Percentiles rank a stretch among this genome's conserved stretches.
Conservation (phyloP, 2,113 vertebrate species). For the Lasiurus borealis region DNA sequence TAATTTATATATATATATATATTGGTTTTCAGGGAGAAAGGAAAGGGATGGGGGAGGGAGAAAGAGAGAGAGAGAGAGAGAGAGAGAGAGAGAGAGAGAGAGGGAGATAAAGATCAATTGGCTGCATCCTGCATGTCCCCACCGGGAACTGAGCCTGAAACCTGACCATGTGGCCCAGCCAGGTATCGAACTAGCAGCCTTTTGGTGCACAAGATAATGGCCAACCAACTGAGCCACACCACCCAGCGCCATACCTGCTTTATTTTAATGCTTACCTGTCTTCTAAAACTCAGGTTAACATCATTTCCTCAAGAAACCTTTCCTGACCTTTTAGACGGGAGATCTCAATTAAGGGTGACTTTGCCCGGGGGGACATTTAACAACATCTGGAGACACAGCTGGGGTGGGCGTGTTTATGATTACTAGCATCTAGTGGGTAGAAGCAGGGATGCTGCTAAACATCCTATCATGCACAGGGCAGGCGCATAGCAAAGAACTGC, state of each 20-base stretch:
- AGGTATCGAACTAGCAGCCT: background rate
- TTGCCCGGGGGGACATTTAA: background rate
- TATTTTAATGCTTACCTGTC: background rate
- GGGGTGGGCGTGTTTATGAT: too few relatives aligned
- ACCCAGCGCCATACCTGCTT: background rate
- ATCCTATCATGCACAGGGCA: background rate
- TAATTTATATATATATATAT: background rate
- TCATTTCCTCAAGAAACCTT: background rate
- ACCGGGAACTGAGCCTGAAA: background rate
- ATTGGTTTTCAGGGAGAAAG: background rate
- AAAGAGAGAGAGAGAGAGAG: too few relatives aligned
- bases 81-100: background rate
- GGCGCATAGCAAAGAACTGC: background rate
- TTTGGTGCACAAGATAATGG: background rate
- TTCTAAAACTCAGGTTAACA: background rate
- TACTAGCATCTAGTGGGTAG: background rate
- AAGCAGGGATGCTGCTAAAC: background rate
- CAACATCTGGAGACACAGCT: background rate
- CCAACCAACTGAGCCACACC: background rate
- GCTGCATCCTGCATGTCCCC: background rate
- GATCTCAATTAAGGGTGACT: background rate
- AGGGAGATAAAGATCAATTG: background rate
- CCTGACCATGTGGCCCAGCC: background rate
- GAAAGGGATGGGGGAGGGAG: too few relatives aligned
- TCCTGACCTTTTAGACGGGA: background rate